Evolutionary conservation across 2,888 invertebrate genomes (phyloP).

Genomic region (Lithophane socia): DNA sequence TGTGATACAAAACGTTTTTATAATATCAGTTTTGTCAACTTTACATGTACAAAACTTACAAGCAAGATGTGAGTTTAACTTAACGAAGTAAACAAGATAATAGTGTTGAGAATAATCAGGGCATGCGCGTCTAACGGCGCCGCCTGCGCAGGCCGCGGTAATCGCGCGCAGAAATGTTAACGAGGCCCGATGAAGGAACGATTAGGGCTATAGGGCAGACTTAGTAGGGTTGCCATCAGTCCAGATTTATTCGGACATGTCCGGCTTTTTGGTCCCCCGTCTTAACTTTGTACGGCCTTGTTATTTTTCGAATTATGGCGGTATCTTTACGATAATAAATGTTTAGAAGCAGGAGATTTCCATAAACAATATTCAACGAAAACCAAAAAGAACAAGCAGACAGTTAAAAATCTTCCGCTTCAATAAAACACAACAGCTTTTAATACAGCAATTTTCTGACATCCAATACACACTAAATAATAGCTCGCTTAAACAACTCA

Average conservation of each 20-base stretch:
- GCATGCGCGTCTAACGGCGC: conserved; percentile 50
- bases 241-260: background rate
- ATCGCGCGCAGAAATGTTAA: conserved; percentile 73
- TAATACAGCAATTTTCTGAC: conserved; percentile 59
- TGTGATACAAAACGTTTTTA: background rate
- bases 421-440: conserved; percentile 37
- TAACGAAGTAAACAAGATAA: conserved; percentile 17
- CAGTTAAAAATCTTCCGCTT: conserved; percentile 47
- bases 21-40: background rate
- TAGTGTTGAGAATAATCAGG: conserved; percentile 39
- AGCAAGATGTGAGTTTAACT: background rate
- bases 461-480: conserved; percentile 62
- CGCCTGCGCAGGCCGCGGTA: conserved; percentile 60
- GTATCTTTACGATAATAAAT: background rate
- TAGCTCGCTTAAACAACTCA: conserved; percentile 46
- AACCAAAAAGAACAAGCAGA: conserved; percentile 12
- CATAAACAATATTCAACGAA: conserved; percentile 2
- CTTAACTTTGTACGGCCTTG: background rate
- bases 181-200: conserved; percentile 61
- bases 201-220: conserved; percentile 26
- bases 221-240: background rate
- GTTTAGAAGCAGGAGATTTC: background rate
- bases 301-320: background rate
- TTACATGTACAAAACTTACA: background rate
- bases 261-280: background rate